Evolutionary conservation across 2,113 vertebrate species (phyloP).

Genomic region (Empidonax alnorum): DNA sequence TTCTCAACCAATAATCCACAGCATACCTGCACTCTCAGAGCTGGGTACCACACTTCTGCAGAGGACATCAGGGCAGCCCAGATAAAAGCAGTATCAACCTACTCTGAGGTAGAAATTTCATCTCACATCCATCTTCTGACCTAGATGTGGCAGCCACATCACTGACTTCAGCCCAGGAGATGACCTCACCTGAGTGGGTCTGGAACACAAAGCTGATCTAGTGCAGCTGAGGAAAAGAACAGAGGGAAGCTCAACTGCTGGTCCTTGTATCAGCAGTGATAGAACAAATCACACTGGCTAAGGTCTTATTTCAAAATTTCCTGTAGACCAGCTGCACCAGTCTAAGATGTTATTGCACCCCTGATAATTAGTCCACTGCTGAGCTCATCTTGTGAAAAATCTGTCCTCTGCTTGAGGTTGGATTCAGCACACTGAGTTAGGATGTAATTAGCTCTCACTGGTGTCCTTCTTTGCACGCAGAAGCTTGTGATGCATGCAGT

Average conservation of each 20-base stretch:
- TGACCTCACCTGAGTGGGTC: accelerated
- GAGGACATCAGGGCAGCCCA: background rate
- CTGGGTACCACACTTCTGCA: background rate
- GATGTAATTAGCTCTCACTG: background rate
- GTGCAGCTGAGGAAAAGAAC: background rate
- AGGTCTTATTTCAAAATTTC: background rate
- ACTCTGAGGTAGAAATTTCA: background rate
- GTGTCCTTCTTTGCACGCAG: background rate
- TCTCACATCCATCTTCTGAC: background rate
- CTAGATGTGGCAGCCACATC: background rate
- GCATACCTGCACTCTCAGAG: background rate
- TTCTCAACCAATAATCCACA: background rate
- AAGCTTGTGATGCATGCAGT: background rate
- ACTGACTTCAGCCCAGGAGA: background rate
- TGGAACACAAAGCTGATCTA: background rate
- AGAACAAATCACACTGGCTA: background rate
- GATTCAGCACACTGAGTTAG: background rate
- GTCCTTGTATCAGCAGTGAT: background rate
- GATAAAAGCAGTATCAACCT: background rate
- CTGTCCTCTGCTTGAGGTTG: background rate
- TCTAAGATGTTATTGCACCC: background rate
- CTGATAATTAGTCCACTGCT: background rate
- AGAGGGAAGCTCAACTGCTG: background rate
- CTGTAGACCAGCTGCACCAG: background rate
- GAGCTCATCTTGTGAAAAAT: background rate